A percentile compares a stretch with the other conserved stretches of the same genome.
phyloP scores from a whole-genome alignment of 2,797 vertebrate genomes.

The Scomberomorus guttatus region DNA sequence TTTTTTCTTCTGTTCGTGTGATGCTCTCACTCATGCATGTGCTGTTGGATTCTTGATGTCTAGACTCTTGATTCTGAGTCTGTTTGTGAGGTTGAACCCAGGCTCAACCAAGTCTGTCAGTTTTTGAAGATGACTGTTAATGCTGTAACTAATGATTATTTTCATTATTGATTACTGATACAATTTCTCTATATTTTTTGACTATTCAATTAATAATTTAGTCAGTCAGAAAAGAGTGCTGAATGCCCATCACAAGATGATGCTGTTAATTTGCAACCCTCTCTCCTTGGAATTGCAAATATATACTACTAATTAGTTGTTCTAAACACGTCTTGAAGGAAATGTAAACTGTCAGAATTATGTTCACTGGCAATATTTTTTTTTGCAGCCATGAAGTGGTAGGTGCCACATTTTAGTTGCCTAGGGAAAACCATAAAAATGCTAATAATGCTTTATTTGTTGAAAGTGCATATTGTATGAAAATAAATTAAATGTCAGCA shows the following conservation, averaged over 20 bases:
- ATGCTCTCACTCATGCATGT: conserved; percentile 41
- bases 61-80: conserved; percentile 1
- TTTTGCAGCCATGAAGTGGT: too few relatives aligned
- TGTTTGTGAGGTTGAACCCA: conserved; percentile 14
- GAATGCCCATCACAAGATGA: neutral
- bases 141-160: neutral
- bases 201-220: neutral
- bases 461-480: neutral
- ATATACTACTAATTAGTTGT: too few relatives aligned
- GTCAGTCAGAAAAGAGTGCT: neutral
- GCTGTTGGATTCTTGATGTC: conserved; percentile 26
- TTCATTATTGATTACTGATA: neutral
- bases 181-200: neutral
- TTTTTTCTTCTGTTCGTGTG: conserved; percentile 36
- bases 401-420: too few relatives aligned
- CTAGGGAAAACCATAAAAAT: neutral
- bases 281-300: neutral
- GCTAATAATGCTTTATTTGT: neutral
- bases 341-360: too few relatives aligned
- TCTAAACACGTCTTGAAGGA: too few relatives aligned
- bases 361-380: too few relatives aligned
- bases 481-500: neutral
- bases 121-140: neutral
- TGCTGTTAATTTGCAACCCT: neutral
- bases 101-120: too few relatives aligned